Base-by-base conservation (phyloP, 2,113 vertebrate genomes). In the Corydoras sp. region DNA sequence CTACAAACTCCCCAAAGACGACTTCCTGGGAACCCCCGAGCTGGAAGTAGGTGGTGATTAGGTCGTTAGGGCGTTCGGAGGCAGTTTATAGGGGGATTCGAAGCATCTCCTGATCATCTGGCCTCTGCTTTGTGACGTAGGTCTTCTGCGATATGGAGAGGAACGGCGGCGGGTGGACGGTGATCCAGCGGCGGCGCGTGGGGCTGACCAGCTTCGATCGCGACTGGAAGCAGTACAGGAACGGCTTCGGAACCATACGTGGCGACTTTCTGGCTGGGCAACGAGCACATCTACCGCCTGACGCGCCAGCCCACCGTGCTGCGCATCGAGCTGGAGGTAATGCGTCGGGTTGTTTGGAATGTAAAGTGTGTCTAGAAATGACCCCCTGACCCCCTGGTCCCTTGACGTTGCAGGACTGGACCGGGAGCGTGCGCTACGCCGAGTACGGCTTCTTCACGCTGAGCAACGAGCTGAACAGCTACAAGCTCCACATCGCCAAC, bases 201-300 rank as follows among this genome's bases (percentile, higher is more conserved):
- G 97, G 97, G 75, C 81, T 99, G 50, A 92, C 87, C 10, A 95
- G 93, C 4, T 99, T 99, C 83, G 88, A 90, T 56, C 91, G 90
- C 9, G 93, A 98, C 82, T 99, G 97, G 97, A 95, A 92, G 76
- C 93, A 96, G 76, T 99, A 99, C 74, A 94, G 84, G 76, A 90
- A 83, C 11, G 97, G 97, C 43, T 99, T 99, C 74, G 97, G 97
- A 71, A 92, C 90, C 69, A 90, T 92, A 71, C 91, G 88, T 0
- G 97, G 97, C 60, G 97, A 99, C 80, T 99, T 99, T 99, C 84
- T 99, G 97, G 97, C 87, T 99, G 11, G 97, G 97, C 72, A 99
- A 98, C 1, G 94, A 98, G 51, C 86, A 98, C 65, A 94, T 99
- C 88, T 94, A 93, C 77, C 90, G 95, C 30, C 86, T 99, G 48